Evolutionary conservation across 2,113 vertebrate species (phyloP).

Genomic region (Erythrolamprus reginae): DNA sequence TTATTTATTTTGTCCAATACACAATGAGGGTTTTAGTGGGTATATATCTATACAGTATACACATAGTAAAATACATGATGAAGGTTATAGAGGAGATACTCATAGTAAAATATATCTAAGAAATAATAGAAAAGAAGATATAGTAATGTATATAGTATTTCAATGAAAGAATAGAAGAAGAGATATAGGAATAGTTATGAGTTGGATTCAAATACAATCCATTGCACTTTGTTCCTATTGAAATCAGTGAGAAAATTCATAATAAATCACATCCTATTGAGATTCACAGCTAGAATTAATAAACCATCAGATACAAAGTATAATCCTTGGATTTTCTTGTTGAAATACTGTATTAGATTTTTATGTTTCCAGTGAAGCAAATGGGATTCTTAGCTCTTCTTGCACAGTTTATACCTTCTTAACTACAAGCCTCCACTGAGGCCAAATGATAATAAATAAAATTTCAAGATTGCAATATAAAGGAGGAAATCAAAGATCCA

Average conservation of each 20-base stretch:
- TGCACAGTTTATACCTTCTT: not conserved
- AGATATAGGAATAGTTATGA: too few species aligned
- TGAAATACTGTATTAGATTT: not conserved
- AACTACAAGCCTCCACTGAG: not conserved
- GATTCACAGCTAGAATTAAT: not conserved
- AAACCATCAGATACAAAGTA: not conserved
- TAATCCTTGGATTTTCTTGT: not conserved
- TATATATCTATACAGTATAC: too few species aligned
- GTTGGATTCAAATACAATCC: not conserved
- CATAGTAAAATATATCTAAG: too few species aligned
- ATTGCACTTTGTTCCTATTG: not conserved
- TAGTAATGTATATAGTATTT: too few species aligned
- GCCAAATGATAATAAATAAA: not conserved
- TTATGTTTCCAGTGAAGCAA: not conserved
- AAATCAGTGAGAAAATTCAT: not conserved
- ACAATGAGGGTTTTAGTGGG: too few species aligned
- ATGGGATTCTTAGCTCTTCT: not conserved
- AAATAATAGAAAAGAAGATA: too few species aligned
- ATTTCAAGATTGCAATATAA: conserved; percentile 5
- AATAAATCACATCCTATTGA: not conserved
- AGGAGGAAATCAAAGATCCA: not conserved
- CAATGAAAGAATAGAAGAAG: too few species aligned
- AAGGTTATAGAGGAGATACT: too few species aligned
- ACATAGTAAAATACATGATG: too few species aligned
- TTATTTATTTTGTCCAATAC: too few species aligned